Percentiles rank a stretch among this genome's conserved stretches.
Conservation (phyloP, 2,888 invertebrate genomes). For the Ellobium chinense region DNA sequence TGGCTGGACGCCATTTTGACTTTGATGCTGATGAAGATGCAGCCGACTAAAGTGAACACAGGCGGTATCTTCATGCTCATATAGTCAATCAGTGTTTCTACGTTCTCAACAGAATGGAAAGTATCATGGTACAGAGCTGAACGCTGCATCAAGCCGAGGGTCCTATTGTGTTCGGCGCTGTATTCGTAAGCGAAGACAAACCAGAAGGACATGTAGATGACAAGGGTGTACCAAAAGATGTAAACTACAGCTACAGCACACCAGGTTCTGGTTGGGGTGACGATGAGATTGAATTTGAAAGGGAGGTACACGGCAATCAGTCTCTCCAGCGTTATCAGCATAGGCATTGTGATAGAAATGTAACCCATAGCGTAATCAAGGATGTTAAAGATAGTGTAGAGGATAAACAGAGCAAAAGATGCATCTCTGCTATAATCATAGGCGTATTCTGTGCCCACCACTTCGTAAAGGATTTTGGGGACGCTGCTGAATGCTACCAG, state of each 20-base stretch:
- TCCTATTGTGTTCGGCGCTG: too few relatives aligned
- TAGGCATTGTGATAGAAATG: not conserved
- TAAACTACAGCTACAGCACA: not conserved
- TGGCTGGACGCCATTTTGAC: not conserved
- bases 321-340: constrained; percentile 11
- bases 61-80: constrained; percentile 10
- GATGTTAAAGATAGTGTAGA: not conserved
- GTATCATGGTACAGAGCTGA: too few relatives aligned
- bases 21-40: constrained; percentile 15
- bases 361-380: not conserved
- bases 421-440: not conserved
- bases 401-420: not conserved
- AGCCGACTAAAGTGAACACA: constrained; percentile 2
- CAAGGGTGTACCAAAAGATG: not conserved
- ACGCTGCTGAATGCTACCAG: constrained; percentile 16
- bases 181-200: too few relatives aligned
- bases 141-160: too few relatives aligned
- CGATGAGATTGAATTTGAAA: not conserved
- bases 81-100: too few relatives aligned
- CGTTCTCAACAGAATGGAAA: too few relatives aligned
- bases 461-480: constrained; percentile 13
- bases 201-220: not conserved
- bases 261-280: not conserved
- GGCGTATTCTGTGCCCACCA: not conserved
- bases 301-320: not conserved